Percentiles rank a stretch among this genome's conserved stretches.
These are phyloP conservation scores for Setophaga kirtlandii DNA, from an alignment of 2,113 vertebrate species.

Conservation along the genomic window DNA sequence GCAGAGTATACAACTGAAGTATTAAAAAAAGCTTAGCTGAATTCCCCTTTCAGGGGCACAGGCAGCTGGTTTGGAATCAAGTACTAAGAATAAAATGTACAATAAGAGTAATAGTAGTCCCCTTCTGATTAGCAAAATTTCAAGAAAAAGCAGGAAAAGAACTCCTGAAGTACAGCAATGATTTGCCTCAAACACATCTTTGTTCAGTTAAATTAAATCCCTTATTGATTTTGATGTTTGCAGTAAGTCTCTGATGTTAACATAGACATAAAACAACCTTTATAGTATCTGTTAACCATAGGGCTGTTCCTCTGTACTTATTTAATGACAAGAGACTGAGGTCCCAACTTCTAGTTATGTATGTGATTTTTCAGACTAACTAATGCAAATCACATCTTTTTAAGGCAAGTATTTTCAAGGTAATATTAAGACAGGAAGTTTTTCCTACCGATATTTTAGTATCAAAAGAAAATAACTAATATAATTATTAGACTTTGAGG, in stretches of 20 bases:
- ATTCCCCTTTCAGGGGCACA: not conserved
- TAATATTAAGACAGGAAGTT: not conserved
- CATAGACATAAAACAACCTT: not conserved
- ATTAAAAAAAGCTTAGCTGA: not conserved
- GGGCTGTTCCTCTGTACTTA: not conserved
- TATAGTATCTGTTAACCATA: not conserved
- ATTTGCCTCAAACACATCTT: not conserved
- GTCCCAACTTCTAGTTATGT: not conserved
- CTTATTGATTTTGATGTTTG: constrained; percentile 4
- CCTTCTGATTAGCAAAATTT: not conserved
- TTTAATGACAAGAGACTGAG: not conserved
- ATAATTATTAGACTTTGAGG: not conserved
- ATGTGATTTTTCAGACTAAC: not conserved
- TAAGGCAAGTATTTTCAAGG: not conserved
- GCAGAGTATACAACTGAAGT: not conserved
- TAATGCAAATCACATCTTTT: not conserved
- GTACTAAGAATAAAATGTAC: not conserved
- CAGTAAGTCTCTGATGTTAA: not conserved
- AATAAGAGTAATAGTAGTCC: not conserved
- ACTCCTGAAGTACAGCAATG: not conserved
- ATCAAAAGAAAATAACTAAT: not conserved
- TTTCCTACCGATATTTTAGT: not conserved
- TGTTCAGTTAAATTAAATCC: not conserved
- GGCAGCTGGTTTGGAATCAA: not conserved
- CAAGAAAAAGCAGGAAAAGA: not conserved